phyloP scores from a whole-genome alignment of 2,888 invertebrate species.

The Leptopterna dolabrata region DNA sequence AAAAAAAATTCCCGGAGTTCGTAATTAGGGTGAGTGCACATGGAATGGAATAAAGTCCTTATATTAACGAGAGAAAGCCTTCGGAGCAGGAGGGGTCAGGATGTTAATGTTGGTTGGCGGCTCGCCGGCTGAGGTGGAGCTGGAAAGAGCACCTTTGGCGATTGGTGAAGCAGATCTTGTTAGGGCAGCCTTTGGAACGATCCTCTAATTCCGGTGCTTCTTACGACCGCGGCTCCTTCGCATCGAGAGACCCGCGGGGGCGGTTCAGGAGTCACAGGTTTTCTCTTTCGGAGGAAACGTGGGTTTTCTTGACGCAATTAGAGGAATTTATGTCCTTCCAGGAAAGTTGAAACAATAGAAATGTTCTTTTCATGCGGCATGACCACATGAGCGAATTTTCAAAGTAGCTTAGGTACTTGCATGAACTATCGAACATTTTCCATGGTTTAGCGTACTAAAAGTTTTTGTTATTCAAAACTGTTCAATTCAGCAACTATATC shows the following conservation, averaged over 20 bases:
- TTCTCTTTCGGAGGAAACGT: not conserved
- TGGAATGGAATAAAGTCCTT: slow-evolving; percentile 50
- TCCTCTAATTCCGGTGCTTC: slow-evolving; percentile 14
- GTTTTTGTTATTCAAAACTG: no score
- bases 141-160: slow-evolving; percentile 33
- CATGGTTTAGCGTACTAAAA: no score
- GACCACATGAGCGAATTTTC: no score
- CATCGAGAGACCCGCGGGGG: not conserved
- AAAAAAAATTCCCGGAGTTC: slow-evolving; percentile 23
- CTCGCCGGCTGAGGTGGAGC: not conserved
- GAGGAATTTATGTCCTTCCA: not conserved
- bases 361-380: no score
- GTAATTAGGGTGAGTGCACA: slow-evolving; percentile 54
- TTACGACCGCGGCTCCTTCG: not conserved
- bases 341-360: no score
- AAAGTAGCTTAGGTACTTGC: no score
- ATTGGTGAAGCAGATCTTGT: slow-evolving; percentile 52
- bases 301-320: not conserved
- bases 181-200: slow-evolving; percentile 53
- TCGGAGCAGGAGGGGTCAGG: slow-evolving; percentile 42
- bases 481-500: no score
- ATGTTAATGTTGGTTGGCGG: slow-evolving; percentile 47
- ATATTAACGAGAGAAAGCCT: slow-evolving; percentile 51
- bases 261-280: not conserved
- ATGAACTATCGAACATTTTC: no score